A percentile compares a stretch with the other conserved stretches of the same genome.
phyloP scores from a whole-genome alignment of 2,888 invertebrate species.

The Ametastegia equiseti region DNA sequence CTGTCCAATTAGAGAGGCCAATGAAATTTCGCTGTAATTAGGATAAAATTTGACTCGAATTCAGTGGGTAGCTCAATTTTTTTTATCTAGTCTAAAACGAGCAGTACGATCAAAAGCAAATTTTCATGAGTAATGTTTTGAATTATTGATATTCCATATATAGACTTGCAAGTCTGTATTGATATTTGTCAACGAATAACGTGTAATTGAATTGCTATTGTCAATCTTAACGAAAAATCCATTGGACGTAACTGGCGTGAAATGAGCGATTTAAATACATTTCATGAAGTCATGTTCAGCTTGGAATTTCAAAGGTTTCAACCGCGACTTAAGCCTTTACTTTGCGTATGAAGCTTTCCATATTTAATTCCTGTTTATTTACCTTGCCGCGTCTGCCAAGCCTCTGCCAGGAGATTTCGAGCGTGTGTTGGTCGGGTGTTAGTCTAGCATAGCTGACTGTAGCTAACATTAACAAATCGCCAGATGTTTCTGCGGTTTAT shows the following conservation, averaged over 20 bases:
- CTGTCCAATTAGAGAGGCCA: too few species aligned
- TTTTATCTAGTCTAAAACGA: too few species aligned
- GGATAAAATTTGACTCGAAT: too few species aligned
- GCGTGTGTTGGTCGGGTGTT: conserved; percentile 45
- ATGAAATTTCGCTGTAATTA: too few species aligned
- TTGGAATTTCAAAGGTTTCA: conserved; percentile 38
- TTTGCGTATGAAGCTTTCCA: conserved; percentile 66
- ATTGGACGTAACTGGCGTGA: not conserved
- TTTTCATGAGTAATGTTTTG: too few species aligned
- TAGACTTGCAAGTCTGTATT: too few species aligned
- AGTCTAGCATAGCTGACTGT: conserved; percentile 47
- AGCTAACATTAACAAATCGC: conserved; percentile 71
- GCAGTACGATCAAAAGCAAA: too few species aligned
- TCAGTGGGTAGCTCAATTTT: too few species aligned
- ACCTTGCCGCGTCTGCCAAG: conserved; percentile 64
- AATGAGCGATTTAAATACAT: not conserved
- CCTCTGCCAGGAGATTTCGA: conserved; percentile 44
- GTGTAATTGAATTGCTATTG: too few species aligned
- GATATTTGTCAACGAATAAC: too few species aligned
- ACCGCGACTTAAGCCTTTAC: conserved; percentile 42
- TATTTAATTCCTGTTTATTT: conserved; percentile 75
- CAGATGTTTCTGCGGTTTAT: conserved; percentile 71
- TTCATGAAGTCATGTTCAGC: conserved; percentile 7
- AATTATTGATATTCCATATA: not conserved
- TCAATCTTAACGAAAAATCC: too few species aligned